phyloP scores from a whole-genome alignment of 2,797 vertebrate genomes.

The Nyctalus aviator region DNA sequence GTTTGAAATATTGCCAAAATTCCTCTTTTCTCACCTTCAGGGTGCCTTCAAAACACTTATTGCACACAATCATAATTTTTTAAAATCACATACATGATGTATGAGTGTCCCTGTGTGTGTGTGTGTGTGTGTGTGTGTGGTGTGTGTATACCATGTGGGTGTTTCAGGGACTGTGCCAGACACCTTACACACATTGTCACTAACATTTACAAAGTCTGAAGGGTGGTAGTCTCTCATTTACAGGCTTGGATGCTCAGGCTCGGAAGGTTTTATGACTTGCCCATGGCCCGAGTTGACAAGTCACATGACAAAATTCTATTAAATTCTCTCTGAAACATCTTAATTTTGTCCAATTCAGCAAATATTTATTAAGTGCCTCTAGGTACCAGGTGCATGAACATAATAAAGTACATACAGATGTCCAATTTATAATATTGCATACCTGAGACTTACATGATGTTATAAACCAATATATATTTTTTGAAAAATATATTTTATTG shows the following conservation, averaged over 20 bases:
- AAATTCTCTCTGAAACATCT: background rate
- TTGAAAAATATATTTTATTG: too few species aligned
- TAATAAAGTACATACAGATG: background rate
- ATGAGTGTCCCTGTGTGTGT: background rate
- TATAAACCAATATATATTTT: background rate
- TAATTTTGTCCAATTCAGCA: slow-evolving; percentile 50
- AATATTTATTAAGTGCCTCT: slow-evolving; percentile 53
- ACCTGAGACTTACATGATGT: background rate
- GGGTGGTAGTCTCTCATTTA: background rate
- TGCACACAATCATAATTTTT: background rate
- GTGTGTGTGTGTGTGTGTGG: background rate
- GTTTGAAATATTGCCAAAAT: slow-evolving; percentile 62
- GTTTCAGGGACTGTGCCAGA: background rate
- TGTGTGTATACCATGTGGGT: background rate
- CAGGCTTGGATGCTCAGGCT: background rate
- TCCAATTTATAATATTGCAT: background rate
- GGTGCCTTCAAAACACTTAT: slow-evolving; percentile 8
- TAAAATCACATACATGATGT: background rate
- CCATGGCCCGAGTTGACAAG: background rate
- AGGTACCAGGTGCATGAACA: background rate
- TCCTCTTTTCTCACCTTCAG: background rate
- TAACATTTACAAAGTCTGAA: background rate
- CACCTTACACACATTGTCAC: background rate
- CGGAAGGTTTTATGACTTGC: background rate
- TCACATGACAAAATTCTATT: background rate